Base-by-base conservation (phyloP, 2,113 vertebrate species). In the Candoia aspera region DNA sequence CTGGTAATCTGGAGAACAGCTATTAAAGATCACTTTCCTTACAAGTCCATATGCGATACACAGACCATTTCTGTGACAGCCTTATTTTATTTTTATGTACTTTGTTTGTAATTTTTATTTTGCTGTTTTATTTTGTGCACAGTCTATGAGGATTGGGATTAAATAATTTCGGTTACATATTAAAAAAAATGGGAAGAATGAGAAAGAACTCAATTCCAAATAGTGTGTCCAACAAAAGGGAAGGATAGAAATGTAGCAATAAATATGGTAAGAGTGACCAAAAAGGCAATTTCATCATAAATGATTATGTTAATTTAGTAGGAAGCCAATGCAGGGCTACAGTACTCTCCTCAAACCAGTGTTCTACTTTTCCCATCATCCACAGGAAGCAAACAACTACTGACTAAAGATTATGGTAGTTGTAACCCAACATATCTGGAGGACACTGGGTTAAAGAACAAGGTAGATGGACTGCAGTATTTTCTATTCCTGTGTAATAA, bases 191-290 rank as follows among this genome's bases (percentile, higher is more conserved):
- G 49, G 49, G 15, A 11, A 33, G 29, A 54, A 79, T 21, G 29
- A 79, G 19, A 26, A 37, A 37, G 21, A 23, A 59, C 9, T 42
- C 64, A 12, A 6, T 1, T 11, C n/a, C 37, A 17, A 54, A 49
- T 68, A 57, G 8, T 73, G 60, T 54, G 62, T 1, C 60, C 68
- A 9, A 11, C 2, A 53, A 26, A 89, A 88, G 33, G 26, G 12
- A 90, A 42, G 26, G 33, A 58, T 89, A 10, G n/a, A 53, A 73
- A 49, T 87, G 2, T 12, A 84, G 79, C 58, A 46, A 8, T 86
- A 53, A 54, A 57, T 33, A 21, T 46, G 90, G 92, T 83, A 83
- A 37, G 29, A 89, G 91, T 86, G 57, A 92, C 49, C 15, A 21
- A 37, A 42, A 83, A 46, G 90, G 8, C 86, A 89, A 91, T 89